phyloP scores from a whole-genome alignment of 2,888 invertebrate species.

The Drosophila longiperda region DNA sequence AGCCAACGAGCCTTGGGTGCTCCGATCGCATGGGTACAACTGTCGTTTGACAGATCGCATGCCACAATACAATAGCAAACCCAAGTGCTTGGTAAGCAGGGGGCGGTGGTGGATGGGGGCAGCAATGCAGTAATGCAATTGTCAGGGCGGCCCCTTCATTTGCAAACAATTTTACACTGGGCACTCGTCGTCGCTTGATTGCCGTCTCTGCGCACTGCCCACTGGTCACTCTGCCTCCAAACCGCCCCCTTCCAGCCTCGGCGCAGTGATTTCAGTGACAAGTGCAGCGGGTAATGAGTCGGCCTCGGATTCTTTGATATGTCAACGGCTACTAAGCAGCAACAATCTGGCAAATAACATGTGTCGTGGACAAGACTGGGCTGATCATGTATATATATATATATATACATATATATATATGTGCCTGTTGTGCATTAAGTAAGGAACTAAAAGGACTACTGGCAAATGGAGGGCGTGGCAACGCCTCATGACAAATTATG shows the following conservation, averaged over 20 bases:
- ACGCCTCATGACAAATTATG: constrained; percentile 83
- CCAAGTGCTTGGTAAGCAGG: constrained; percentile 6
- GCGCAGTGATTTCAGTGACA: constrained; percentile 41
- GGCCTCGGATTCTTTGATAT: constrained; percentile 43
- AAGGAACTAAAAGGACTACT: constrained; percentile 10
- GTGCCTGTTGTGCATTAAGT: not conserved
- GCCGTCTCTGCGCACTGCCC: constrained; percentile 17
- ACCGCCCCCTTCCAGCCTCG: not conserved
- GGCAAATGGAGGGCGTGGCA: constrained; percentile 75
- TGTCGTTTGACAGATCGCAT: constrained; percentile 67
- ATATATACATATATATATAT: not conserved
- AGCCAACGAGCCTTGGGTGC: constrained; percentile 50
- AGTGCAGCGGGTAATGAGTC: constrained; percentile 54
- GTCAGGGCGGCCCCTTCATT: constrained; percentile 48
- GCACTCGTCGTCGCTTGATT: constrained; percentile 13
- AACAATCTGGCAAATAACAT: constrained; percentile 55
- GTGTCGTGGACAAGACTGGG: constrained; percentile 27
- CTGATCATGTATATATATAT: constrained; percentile 11
- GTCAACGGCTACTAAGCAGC: constrained; percentile 11
- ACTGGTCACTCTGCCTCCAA: constrained; percentile 1
- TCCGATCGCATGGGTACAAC: constrained; percentile 22
- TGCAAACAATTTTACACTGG: constrained; percentile 27
- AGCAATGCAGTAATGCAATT: constrained; percentile 32
- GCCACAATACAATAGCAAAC: constrained; percentile 36
- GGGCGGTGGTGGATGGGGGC: not conserved